Percentiles rank a stretch among this genome's conserved stretches.
Evolutionary conservation across 2,113 vertebrate species (phyloP).

Genomic region (Cottus gobio): DNA sequence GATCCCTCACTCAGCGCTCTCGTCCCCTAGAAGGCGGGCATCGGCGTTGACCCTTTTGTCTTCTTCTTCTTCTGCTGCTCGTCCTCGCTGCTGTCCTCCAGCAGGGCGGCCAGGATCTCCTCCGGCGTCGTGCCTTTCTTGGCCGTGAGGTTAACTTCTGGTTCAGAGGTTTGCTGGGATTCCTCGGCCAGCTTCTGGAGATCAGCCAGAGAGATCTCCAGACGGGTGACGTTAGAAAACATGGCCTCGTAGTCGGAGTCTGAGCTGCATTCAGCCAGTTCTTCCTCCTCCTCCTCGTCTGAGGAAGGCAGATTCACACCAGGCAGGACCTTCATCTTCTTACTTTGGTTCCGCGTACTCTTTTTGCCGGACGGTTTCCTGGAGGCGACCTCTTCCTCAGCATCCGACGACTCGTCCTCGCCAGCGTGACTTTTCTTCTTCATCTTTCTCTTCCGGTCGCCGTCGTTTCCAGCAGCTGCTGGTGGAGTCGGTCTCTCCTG

Average conservation of each 20-base stretch:
- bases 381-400: constrained; percentile 84
- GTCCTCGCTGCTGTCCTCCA: constrained; percentile 77
- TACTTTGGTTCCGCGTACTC: constrained; percentile 3
- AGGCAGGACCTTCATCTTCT: constrained; percentile 2
- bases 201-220: constrained; percentile 88
- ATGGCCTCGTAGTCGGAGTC: constrained; percentile 88
- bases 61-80: constrained; percentile 63
- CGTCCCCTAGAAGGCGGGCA: constrained; percentile 88
- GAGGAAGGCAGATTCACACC: background rate
- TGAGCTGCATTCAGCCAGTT: constrained; percentile 62
- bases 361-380: constrained; percentile 28
- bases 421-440: constrained; percentile 36
- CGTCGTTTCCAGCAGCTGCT: background rate
- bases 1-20: constrained; percentile 62
- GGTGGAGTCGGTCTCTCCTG: background rate
- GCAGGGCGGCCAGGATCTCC: constrained; percentile 87
- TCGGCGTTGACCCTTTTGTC: constrained; percentile 65
- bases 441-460: constrained; percentile 4
- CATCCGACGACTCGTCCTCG: constrained; percentile 85
- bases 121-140: constrained; percentile 83
- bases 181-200: constrained; percentile 83
- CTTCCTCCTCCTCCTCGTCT: constrained; percentile 32
- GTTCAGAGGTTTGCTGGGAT: constrained; percentile 10
- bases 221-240: constrained; percentile 84
- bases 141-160: background rate